Evolutionary conservation across 2,113 vertebrate species (phyloP), one percentile per base, ranked within the genome.

Genomic region (Bostrychus sinensis): DNA sequence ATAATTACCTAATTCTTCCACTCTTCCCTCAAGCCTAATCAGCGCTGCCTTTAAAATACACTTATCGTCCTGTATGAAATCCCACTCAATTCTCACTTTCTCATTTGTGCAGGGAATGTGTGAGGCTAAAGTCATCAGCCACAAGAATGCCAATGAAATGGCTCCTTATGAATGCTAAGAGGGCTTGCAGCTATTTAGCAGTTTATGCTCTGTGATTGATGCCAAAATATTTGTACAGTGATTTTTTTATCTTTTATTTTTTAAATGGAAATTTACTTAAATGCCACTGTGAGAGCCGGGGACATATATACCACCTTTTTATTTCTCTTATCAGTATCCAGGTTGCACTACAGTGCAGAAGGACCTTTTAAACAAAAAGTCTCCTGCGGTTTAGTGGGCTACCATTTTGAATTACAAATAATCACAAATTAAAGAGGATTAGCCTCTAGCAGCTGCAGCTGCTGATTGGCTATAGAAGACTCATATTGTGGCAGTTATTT

Each of bases 391-490:
- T 88, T 76, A 78, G 80, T 70, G 62, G 74, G 64, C 79, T 75
- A 59, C 62, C 72, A 64, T 82, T 78, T 81, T 77, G 80, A 82
- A 81, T 89, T 78, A 86, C 87, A 89, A 81, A 71, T 76, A 75
- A 86, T 87, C 80, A 45, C 78, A 83, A 85, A 78, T 86, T 82
- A 84, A 88, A 82, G 72, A 72, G 82, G 86, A 89, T 86, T 86
- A 86, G 72, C 67, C 78, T 70, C 74, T 86, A 71, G 68, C 78
- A 80, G 62, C 65, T 55, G 2, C 62, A 64, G 80, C 71, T 71
- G 30, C 68, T 73, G 70, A 86, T 75, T 80, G 78, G 75, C 77
- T 62, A 57, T 26, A 59, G 60, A 25, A 58, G 82, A 84, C 77
- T 82, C 66, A 32, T 72, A 80, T 85, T 83, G 77, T 73, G 62